Base-by-base conservation (phyloP, 2,113 vertebrate genomes). In the Litocranius walleri region DNA sequence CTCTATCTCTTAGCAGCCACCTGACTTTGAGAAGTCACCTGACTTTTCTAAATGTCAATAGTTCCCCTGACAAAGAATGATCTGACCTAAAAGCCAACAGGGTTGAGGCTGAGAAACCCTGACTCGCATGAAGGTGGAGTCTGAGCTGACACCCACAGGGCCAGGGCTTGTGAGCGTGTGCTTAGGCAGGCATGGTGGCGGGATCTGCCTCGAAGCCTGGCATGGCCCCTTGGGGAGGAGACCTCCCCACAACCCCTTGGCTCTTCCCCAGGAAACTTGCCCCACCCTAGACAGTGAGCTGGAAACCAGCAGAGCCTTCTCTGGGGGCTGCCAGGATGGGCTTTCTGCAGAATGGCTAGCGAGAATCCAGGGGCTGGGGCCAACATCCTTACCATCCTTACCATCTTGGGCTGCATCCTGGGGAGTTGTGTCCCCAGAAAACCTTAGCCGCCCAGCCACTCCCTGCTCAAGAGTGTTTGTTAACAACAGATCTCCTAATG, bases 401-500 rank as follows among this genome's bases (percentile, higher is more conserved):
- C 43, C 74, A 81, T 57, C 33, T 30, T 33, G 23, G 57, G 77
- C 67, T 16, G 91, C 33, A 71, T 36, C 74, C 85, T 88, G 50
- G 56, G 29, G 71, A 81, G 7, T 11, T 6, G 33, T 56, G 40
- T 91, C 97, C 98, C 98, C 98, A 98, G 97, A 96, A 98, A 98
- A 98, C 90, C 90, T 93, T 98, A 96, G 97, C 95, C 85, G 91
- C 97, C 97, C 97, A 96, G 97, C 94, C 96, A 94, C 97, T 98
- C 98, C 95, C 97, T 95, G 91, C 91, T 93, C 88, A 97, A 98
- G 98, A 97, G 95, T 94, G 88, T 98, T 97, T 90, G n/a, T 90
- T 6, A 92, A 98, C 97, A 97, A 96, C 93, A 88, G 89, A 94
- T 96, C 98, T 98, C 98, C 98, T 97, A 97, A 97, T 91, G 96